phyloP scores from a whole-genome alignment of 1,140 invertebrate genomes.

The Drosophila burlai region DNA sequence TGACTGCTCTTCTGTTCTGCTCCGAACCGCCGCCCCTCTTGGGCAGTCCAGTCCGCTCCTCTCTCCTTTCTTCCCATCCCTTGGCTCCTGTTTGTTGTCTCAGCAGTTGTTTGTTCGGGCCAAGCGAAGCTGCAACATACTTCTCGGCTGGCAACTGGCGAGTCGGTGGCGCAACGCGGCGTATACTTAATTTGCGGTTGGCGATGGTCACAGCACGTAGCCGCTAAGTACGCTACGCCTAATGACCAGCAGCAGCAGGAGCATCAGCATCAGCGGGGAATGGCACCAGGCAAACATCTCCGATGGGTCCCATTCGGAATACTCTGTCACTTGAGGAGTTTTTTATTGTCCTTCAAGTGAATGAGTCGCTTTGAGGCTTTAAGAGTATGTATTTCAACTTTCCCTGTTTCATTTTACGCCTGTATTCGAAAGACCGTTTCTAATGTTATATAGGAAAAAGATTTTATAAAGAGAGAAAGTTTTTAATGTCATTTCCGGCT shows the following conservation, averaged over 20 bases:
- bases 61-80: too few relatives aligned
- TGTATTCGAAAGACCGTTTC: too few relatives aligned
- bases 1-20: conserved; percentile 20
- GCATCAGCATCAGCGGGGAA: conserved; percentile 6
- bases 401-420: too few relatives aligned
- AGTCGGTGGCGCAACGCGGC: conserved; percentile 46
- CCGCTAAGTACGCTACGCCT: conserved; percentile 68
- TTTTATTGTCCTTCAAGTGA: neutral
- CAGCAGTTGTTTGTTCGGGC: conserved; percentile 60
- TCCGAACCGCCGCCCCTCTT: neutral
- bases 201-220: conserved; percentile 69
- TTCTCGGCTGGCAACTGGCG: conserved; percentile 10
- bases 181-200: conserved; percentile 75
- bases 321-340: conserved; percentile 3
- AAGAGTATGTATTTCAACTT: neutral
- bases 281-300: conserved; percentile 7
- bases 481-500: neutral
- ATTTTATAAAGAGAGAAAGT: neutral
- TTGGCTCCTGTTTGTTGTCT: conserved; percentile 50
- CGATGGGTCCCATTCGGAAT: conserved; percentile 11
- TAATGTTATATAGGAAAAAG: neutral
- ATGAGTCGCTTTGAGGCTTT: neutral
- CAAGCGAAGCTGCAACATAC: conserved; percentile 59
- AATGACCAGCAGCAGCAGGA: conserved; percentile 52
- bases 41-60: neutral